phyloP scores from a whole-genome alignment of 1,140 invertebrate species.

The Argopecten irradians region DNA sequence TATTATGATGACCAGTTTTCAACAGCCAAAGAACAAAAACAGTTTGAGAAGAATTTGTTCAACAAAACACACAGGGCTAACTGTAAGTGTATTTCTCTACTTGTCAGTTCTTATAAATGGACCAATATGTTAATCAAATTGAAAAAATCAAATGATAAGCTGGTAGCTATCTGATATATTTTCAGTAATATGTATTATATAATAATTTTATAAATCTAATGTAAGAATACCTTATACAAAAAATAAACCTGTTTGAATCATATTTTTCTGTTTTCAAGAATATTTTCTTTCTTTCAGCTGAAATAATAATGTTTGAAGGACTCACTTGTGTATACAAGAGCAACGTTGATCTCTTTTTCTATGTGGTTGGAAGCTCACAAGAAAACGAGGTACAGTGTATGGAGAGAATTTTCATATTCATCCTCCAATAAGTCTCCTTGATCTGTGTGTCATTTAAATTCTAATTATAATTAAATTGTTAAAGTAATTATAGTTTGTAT shows the following conservation, averaged over 20 bases:
- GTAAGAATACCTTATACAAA: too few species aligned
- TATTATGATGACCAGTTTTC: slow-evolving; percentile 96
- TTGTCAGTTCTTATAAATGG: too few species aligned
- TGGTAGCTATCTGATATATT: too few species aligned
- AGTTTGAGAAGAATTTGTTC: slow-evolving; percentile 98
- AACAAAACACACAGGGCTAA: slow-evolving; percentile 94
- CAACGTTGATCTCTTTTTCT: slow-evolving; percentile 99
- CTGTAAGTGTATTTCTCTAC: slow-evolving; percentile 77
- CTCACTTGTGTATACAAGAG: slow-evolving; percentile 97
- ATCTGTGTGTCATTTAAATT: too few species aligned
- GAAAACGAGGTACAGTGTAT: slow-evolving; percentile 94
- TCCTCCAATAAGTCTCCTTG: background rate
- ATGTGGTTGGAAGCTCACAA: slow-evolving; percentile 95
- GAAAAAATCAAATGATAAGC: too few species aligned
- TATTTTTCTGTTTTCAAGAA: background rate
- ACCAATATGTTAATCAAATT: too few species aligned
- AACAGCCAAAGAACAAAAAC: slow-evolving; percentile 95
- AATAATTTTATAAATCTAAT: too few species aligned
- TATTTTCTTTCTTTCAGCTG: slow-evolving; percentile 85
- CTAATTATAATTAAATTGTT: too few species aligned
- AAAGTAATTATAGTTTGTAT: too few species aligned
- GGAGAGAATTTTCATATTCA: background rate
- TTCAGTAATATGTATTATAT: too few species aligned
- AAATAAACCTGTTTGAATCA: background rate
- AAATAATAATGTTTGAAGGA: slow-evolving; percentile 99